phyloP scores from a whole-genome alignment of 2,113 vertebrate species.

The Scomber colias region DNA sequence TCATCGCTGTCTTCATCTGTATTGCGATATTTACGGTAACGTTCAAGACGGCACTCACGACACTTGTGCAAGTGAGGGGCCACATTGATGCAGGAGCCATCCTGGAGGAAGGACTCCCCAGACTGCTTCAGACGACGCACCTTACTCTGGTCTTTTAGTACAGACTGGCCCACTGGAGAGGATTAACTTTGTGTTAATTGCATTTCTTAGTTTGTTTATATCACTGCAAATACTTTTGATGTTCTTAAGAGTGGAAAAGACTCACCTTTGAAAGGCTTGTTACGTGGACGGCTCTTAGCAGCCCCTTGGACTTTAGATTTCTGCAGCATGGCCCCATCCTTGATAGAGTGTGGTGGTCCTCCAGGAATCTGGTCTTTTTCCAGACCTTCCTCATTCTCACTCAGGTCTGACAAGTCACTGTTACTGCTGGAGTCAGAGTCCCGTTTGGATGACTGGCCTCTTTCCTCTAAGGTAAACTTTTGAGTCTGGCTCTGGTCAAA shows the following conservation, averaged over 20 bases:
- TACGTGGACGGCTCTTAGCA: conserved; percentile 93
- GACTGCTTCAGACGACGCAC: conserved; percentile 97
- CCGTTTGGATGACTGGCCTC: conserved; percentile 90
- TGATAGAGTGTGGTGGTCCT: conserved; percentile 30
- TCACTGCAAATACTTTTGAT: background rate
- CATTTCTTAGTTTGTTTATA: background rate
- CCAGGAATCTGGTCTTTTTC: conserved; percentile 84
- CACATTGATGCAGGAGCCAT: conserved; percentile 98
- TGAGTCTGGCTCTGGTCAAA: conserved; percentile 91
- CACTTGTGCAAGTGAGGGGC: conserved; percentile 99
- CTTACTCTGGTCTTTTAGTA: conserved; percentile 96
- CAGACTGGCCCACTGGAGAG: conserved; percentile 92
- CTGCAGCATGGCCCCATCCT: conserved; percentile 85
- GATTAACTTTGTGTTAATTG: conserved; percentile 17
- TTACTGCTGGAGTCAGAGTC: conserved; percentile 97
- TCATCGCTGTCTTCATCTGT: conserved; percentile 90
- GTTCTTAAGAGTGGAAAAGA: background rate
- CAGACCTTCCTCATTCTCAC: conserved; percentile 93
- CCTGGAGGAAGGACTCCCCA: conserved; percentile 97
- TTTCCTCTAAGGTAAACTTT: conserved; percentile 94
- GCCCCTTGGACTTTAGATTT: conserved; percentile 90
- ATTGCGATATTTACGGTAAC: conserved; percentile 94
- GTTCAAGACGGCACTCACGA: conserved; percentile 96
- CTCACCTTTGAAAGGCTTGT: conserved; percentile 96
- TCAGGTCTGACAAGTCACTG: conserved; percentile 97